phyloP scores from a whole-genome alignment of 2,888 invertebrate species.

The Drosophila lacicola region DNA sequence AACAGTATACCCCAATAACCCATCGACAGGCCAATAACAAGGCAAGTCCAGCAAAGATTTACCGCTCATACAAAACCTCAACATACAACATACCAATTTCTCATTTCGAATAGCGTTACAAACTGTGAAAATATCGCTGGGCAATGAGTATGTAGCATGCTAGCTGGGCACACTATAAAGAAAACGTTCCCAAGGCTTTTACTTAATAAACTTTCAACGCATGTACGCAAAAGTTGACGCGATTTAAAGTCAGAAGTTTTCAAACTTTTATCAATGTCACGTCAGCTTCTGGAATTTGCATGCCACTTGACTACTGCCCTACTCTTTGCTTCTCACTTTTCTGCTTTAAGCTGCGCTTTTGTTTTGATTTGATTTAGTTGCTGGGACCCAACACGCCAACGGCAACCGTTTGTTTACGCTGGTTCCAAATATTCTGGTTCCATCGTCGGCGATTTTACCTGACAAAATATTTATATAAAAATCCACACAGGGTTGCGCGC shows the following conservation, averaged over 20 bases:
- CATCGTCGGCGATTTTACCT: slow-evolving; percentile 46
- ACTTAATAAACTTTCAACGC: slow-evolving; percentile 70
- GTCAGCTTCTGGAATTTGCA: slow-evolving; percentile 56
- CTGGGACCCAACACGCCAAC: slow-evolving; percentile 21
- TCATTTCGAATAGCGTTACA: slow-evolving; percentile 33
- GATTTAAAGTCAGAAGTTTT: slow-evolving; percentile 40
- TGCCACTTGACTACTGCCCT: slow-evolving; percentile 3
- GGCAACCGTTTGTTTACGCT: slow-evolving; percentile 55
- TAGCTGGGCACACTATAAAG: not conserved
- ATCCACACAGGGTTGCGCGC: slow-evolving; percentile 31
- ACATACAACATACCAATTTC: slow-evolving; percentile 11
- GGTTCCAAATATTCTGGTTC: not conserved
- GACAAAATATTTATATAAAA: slow-evolving; percentile 75
- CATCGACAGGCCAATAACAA: slow-evolving; percentile 51
- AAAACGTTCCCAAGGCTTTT: slow-evolving; percentile 40
- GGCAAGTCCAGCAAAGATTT: slow-evolving; percentile 30
- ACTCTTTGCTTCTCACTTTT: not conserved
- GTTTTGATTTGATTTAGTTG: slow-evolving; percentile 71
- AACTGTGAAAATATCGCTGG: slow-evolving; percentile 66
- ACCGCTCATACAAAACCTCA: slow-evolving; percentile 30
- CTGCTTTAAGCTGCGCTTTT: slow-evolving; percentile 35
- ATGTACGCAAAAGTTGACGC: slow-evolving; percentile 20
- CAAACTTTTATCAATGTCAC: slow-evolving; percentile 48
- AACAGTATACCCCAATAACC: slow-evolving; percentile 17
- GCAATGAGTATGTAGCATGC: not conserved